Evolutionary conservation across 2,113 vertebrate species (phyloP), one percentile per base, ranked within the genome.

Genomic region (Campylorhamphus procurvoides): DNA sequence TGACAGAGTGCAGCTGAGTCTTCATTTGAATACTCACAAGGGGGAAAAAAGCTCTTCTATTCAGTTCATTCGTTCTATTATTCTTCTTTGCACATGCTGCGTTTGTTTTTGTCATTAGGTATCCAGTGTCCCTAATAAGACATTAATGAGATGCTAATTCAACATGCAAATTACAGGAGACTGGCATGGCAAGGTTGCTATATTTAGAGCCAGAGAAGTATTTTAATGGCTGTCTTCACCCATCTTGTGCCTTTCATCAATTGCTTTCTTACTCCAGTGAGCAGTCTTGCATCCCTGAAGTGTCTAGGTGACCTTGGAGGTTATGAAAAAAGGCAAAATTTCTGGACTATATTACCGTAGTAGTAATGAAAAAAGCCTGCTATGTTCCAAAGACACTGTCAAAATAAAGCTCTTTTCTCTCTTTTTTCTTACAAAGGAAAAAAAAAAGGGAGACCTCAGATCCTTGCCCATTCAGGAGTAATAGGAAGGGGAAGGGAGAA

Each of bases 71-170:
- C 84, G 27, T 92, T 74, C 77, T 58, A 68, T 93, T 94, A 84
- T 87, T 93, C 92, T 84, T 92, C 80, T 78, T 89, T 46, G 49
- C 76, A 95, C 94, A 95, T 83, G 92, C 93, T 93, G 96, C 69
- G 28, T 87, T 96, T 95, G 94, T 97, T 96, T 97, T 96, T 96
- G 92, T 94, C 96, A 95, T 97, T 94, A 97, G 76, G 62, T 93
- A 96, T 93, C 77, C 86, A 94, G 69, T 94, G 73, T 84, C 90
- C 85, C 90, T 96, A 96, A 92, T 97, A 97, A 92, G 96, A 93
- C 92, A 97, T 96, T 97, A 96, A 97, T 97, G 94, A 97, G 90
- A 96, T 97, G 96, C 94, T 96, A 97, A 96, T 96, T 96, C 93
- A 93, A 96, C 93, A 96, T 91, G 94, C 92, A 97, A 97, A 97